Base-by-base conservation (phyloP, 2,888 invertebrate genomes). In the Drosophila rubida region DNA sequence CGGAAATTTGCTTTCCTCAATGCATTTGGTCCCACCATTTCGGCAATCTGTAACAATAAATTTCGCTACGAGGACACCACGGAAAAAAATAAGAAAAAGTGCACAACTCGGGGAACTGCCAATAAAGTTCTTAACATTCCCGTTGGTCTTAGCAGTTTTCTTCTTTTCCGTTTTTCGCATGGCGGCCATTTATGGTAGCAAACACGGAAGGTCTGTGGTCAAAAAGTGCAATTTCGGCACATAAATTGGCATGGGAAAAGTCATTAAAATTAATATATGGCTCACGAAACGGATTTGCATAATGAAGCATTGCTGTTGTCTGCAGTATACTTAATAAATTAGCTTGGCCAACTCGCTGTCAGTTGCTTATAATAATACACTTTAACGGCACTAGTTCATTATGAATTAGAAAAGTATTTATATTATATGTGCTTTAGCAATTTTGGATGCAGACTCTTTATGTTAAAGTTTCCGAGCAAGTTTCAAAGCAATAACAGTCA, bases 1-100 rank as follows among this genome's bases (percentile, higher is more conserved):
- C 64, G 67, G 67, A 74, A 68, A 77, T 77, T 74, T 70, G 51
- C 57, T 70, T 65, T 65, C 48, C 59, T 14, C 25, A 54, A 46
- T 23, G 58, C 39, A 37, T 53, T 25, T 30, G n/a, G 41, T 14
- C 13, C 13, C 32, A 37, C 35, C 39, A 46, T 73, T 62, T 64
- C 37, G 64, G 58, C 77, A 50, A 73, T 73, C 62, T 76, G 73
- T 73, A 76, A 69, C 75, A 65, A 72, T 76, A 72, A 73, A 76
- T 76, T 76, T 60, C 42, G 54, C 50, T 50, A 49, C 68, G 39
- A 35, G 54, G 44, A 67, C 49, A 51, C 5, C 35, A 25, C 14
- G 13, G 32, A 11, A 19, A 16, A 30, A 35, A 37, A 11, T 22
- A 42, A 30, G 41, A 13, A 2, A 19, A 19, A 19, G 1, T 25